Evolutionary conservation across 1,140 invertebrate genomes (phyloP), one percentile per base, ranked within the genome.

Genomic region (Bombus sylvicola): DNA sequence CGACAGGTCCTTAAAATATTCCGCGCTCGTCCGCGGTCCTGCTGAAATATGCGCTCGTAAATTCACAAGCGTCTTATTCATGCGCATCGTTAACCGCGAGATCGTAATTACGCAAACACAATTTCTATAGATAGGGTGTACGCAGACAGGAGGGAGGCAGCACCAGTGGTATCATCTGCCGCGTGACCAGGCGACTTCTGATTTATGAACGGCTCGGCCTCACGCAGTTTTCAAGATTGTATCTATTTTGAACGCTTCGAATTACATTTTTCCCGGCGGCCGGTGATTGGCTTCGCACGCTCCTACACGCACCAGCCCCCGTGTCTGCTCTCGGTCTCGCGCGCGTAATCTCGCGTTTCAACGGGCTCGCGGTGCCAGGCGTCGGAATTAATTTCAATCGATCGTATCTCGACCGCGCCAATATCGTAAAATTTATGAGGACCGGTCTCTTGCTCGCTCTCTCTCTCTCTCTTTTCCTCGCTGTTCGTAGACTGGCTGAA

Each of bases 21-120:
- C 47, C 18, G 6, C 47, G 47, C 25, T 47, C 31, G 34, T 57
- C 18, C 31, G 39, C 4, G 47, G n/a, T 31, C 34, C 43, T 43
- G 13, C 13, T 62, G 82, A 79, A 78, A 59, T 78, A 71, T 59
- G 47, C 37, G 62, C 34, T 77, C 64, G 66, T 89, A 85, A 89
- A 83, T 80, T 57, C 43, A 77, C 68, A 78, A 57, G 28, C 31
- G 57, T 64, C 62, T 82, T 77, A 79, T 86, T 88, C 57, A 37
- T 1, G 34, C 34, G n/a, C n/a, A 57, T 74, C 74, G 84, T 86
- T 82, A 88, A 88, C 62, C 41, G 53, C 31, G n/a, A 37, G 79
- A 75, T 75, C 76, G 81, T 89, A 89, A 89, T 89, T 89, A 86
- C 83, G 88, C 83, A 86, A 78, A 89, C 79, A 85, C 68, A 88